Evolutionary conservation across 2,797 vertebrate species (phyloP).

Genomic region (Vespertilio murinus): DNA sequence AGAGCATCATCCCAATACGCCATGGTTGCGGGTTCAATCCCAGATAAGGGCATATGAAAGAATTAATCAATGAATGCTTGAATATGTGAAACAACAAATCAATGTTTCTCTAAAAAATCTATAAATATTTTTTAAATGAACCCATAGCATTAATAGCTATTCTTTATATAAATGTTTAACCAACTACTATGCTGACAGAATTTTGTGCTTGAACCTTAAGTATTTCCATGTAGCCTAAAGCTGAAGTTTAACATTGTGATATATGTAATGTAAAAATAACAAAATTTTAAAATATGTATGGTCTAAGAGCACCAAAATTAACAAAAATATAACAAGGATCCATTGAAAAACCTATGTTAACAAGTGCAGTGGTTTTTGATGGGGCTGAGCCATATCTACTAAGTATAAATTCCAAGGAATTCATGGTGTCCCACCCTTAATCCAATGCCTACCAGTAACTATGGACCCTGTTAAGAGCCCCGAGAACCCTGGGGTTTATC

Average conservation of each 20-base stretch:
- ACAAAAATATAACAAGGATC: slow-evolving; percentile 12
- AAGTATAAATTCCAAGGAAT: neutral
- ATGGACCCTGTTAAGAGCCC: neutral
- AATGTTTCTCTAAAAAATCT: neutral
- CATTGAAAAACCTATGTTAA: neutral
- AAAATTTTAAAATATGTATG: slow-evolving; percentile 9
- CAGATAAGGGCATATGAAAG: neutral
- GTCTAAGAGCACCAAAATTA: slow-evolving; percentile 26
- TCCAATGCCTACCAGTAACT: neutral
- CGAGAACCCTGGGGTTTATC: neutral
- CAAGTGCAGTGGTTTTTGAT: neutral
- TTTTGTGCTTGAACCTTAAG: neutral
- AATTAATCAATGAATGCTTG: neutral
- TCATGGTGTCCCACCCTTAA: neutral
- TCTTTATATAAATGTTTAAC: slow-evolving; percentile 20
- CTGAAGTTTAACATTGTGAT: slow-evolving; percentile 10
- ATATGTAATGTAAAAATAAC: slow-evolving; percentile 36
- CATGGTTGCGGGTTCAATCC: neutral
- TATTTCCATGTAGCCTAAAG: slow-evolving; percentile 2
- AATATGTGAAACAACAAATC: neutral
- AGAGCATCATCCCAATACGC: neutral
- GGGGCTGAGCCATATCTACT: neutral
- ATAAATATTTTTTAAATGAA: slow-evolving; percentile 3
- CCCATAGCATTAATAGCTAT: neutral
- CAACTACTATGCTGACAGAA: neutral